Conservation (phyloP, 2,797 vertebrate species). For the Chelidonichthys spinosus region DNA sequence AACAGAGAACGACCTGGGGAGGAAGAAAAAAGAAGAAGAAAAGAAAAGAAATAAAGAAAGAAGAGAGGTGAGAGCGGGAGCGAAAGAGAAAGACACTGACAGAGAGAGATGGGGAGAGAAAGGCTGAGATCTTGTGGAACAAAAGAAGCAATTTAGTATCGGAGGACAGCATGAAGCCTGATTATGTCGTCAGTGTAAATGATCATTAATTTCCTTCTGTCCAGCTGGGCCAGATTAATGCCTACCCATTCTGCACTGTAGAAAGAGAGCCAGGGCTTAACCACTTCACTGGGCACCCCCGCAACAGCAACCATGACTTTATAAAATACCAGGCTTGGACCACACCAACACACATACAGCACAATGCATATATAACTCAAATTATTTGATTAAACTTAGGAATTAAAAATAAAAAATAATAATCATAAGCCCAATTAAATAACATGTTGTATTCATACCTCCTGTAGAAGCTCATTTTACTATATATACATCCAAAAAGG, state of each 20-base stretch:
- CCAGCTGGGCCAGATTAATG: constrained; percentile 84
- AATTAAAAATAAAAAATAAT: background rate
- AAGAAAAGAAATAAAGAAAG: constrained; percentile 16
- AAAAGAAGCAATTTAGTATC: constrained; percentile 86
- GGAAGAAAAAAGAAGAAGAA: constrained; percentile 4
- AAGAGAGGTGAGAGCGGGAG: constrained; percentile 48
- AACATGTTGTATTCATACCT: background rate
- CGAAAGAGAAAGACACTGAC: constrained; percentile 62
- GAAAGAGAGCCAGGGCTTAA: constrained; percentile 60
- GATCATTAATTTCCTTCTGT: constrained; percentile 87
- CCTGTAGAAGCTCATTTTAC: background rate
- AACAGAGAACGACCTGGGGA: constrained; percentile 76
- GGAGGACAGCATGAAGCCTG: constrained; percentile 82
- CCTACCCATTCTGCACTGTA: constrained; percentile 55
- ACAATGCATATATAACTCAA: background rate
- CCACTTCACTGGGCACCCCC: constrained; percentile 53
- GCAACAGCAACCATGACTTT: constrained; percentile 39
- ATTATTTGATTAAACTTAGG: background rate
- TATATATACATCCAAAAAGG: background rate
- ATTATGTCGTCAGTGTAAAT: constrained; percentile 88
- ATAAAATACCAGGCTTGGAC: constrained; percentile 34
- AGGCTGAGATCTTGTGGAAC: constrained; percentile 79
- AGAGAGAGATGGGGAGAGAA: constrained; percentile 70
- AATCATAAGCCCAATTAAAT: background rate
- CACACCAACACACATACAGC: constrained; percentile 5